Percentiles rank a stretch among this genome's conserved stretches.
Evolutionary conservation across 1,140 invertebrate species (phyloP).

Genomic region (Meloidogyne chitwoodi): DNA sequence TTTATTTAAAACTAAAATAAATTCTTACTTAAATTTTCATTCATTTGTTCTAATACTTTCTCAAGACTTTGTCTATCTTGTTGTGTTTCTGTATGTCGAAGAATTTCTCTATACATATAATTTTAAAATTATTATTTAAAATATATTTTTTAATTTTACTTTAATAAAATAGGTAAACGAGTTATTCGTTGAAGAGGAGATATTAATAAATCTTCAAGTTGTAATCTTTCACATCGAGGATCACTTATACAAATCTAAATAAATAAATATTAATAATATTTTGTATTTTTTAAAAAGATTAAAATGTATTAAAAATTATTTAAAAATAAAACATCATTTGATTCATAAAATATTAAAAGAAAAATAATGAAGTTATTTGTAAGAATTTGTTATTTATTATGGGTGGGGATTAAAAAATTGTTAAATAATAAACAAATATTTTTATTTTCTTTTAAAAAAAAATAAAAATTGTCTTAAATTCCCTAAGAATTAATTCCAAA

Average conservation of each 20-base stretch:
- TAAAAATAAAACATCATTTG: too few relatives aligned
- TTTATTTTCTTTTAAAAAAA: too few relatives aligned
- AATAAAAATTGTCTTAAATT: too few relatives aligned
- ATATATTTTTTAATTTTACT: conserved; percentile 26
- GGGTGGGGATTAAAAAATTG: too few relatives aligned
- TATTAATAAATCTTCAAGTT: conserved; percentile 69
- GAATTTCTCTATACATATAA: conserved; percentile 64
- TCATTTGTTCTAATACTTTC: conserved; percentile 68
- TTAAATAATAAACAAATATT: too few relatives aligned
- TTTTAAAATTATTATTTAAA: background rate
- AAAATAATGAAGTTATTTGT: too few relatives aligned
- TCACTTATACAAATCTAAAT: conserved; percentile 39
- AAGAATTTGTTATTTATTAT: too few relatives aligned
- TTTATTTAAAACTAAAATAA: background rate
- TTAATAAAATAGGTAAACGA: conserved; percentile 69
- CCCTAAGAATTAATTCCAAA: too few relatives aligned
- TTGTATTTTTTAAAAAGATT: too few relatives aligned
- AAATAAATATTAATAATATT: too few relatives aligned
- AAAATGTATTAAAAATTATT: too few relatives aligned
- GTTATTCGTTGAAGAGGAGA: conserved; percentile 72
- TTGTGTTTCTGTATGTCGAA: conserved; percentile 65
- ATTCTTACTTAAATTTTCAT: conserved; percentile 66
- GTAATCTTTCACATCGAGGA: conserved; percentile 62
- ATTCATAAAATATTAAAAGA: background rate
- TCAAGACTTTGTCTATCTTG: conserved; percentile 65